A percentile compares a stretch with the other conserved stretches of the same genome.
These are phyloP conservation scores for Lipophrys pholis DNA, from an alignment of 2,113 vertebrate genomes.

Conservation along the genomic window DNA sequence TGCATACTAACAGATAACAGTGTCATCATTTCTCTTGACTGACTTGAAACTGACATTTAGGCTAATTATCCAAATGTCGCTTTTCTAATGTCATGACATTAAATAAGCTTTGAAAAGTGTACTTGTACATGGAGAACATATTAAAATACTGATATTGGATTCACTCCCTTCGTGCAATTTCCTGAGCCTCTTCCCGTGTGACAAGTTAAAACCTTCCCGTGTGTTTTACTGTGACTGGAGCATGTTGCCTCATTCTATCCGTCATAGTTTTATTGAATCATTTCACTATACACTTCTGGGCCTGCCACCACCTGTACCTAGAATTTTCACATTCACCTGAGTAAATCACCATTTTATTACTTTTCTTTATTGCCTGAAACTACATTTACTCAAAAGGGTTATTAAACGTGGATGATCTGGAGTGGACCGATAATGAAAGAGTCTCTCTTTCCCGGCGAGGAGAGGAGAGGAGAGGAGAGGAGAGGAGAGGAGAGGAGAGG, in stretches of 20 bases:
- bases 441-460: not conserved
- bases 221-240: conserved; percentile 20
- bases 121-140: too few species aligned
- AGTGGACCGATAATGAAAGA: conserved; percentile 34
- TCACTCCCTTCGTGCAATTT: too few species aligned
- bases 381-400: conserved; percentile 57
- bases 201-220: conserved; percentile 9
- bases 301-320: not conserved
- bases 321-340: conserved; percentile 35
- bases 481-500: not conserved
- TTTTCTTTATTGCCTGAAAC: conserved; percentile 43
- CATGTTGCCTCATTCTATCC: conserved; percentile 11
- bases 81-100: too few species aligned
- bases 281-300: conserved; percentile 17
- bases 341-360: conserved; percentile 71
- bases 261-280: conserved; percentile 13
- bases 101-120: too few species aligned
- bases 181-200: too few species aligned
- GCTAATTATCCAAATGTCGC: too few species aligned
- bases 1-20: too few species aligned
- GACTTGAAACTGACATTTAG: too few species aligned
- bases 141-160: too few species aligned
- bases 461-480: conserved; percentile 4
- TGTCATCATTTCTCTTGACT: too few species aligned
- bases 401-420: conserved; percentile 58